A percentile compares a stretch with the other conserved stretches of the same genome.
phyloP scores from a whole-genome alignment of 2,797 vertebrate genomes.

The Ctenopoma multispine region DNA sequence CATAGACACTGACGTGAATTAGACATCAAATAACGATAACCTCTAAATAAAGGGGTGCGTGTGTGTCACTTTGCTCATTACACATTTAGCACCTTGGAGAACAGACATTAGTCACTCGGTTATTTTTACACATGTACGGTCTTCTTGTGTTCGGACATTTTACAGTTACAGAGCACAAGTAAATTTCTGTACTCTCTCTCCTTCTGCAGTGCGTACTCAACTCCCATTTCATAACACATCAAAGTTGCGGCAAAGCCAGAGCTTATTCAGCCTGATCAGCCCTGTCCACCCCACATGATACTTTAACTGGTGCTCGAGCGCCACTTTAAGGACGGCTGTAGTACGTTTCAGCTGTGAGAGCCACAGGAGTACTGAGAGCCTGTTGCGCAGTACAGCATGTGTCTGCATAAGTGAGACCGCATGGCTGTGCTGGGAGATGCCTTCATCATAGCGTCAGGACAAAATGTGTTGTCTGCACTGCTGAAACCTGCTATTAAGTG shows the following conservation, averaged over 20 bases:
- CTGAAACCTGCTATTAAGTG: background rate
- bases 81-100: conserved; percentile 23
- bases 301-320: conserved; percentile 56
- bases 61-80: conserved; percentile 11
- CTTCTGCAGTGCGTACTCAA: conserved; percentile 49
- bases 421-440: background rate
- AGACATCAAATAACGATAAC: background rate
- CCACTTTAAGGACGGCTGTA: conserved; percentile 51
- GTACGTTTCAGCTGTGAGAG: conserved; percentile 11
- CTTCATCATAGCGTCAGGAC: background rate
- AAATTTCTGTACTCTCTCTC: conserved; percentile 16
- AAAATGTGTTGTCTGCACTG: background rate
- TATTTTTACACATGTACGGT: conserved; percentile 16
- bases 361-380: conserved; percentile 29
- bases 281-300: background rate
- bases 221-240: conserved; percentile 57
- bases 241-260: conserved; percentile 65
- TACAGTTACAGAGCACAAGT: background rate
- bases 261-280: background rate
- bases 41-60: background rate
- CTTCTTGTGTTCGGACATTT: background rate
- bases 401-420: conserved; percentile 24
- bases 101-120: conserved; percentile 8
- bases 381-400: conserved; percentile 48
- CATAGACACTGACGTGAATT: background rate